Evolutionary conservation across 2,888 invertebrate genomes (phyloP), one percentile per base, ranked within the genome.

Genomic region (Leptura quadrifasciata): DNA sequence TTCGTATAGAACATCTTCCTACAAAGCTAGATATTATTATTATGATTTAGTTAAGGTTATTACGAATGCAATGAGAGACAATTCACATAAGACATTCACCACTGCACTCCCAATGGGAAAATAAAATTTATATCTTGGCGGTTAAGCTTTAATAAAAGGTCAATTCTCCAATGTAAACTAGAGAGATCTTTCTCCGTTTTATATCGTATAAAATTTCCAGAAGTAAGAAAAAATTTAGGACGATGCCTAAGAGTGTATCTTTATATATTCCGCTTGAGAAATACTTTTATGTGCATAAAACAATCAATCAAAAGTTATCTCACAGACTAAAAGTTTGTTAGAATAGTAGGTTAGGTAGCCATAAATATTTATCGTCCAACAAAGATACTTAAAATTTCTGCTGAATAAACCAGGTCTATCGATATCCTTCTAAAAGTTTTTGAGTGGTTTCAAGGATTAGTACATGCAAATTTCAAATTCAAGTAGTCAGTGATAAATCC

Each of bases 361-460:
- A 63, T 63, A 63, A 61, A 61, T 61, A 61, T 61, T 61, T 63
- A 63, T 63, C 20, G 3, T 57, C 21, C 21, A 63, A 63, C 63
- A 15, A 15, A 15, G 21, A 1, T 20, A 58, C 21, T 21, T 58
- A 58, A 18, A 58, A 63, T 20, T 63, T 35, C 2, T 21, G 31
- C 20, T 20, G 20, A 39, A 31, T 31, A 58, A 21, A 24, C 61
- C 61, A 18, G 20, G 35, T 63, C 18, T 12, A 35, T 63, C 35
- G 63, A 63, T 63, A 39, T 35, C 39, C 63, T 15, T 18, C 35
- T 39, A 35, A 63, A 63, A 63, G 35, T 63, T 63, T 63, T 3
- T 35, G 31, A 61, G 61, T 39, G 20, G 18, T 39, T 17, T n/a
- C n/a, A n/a, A 47, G 47, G 47, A 47, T 47, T 47, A 47, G 15